Conservation (phyloP, 2,888 invertebrate species). For the Cheilosia variabilis region DNA sequence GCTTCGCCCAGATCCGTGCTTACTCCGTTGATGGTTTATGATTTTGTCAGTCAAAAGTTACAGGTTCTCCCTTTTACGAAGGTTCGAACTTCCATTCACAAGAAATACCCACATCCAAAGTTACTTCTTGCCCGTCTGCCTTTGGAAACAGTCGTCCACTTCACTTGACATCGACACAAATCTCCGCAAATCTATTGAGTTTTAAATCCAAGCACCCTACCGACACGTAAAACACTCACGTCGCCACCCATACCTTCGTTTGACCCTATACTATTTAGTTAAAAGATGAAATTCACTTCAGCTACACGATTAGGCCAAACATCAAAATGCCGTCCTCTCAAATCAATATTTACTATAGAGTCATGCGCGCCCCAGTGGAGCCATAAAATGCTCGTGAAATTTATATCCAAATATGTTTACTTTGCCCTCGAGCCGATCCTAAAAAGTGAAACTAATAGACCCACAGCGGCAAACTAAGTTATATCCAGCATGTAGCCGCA, state of each 20-base stretch:
- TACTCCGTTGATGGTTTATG: too few relatives aligned
- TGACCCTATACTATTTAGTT: neutral
- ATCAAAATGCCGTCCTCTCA: slow-evolving; percentile 37
- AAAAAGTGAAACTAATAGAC: slow-evolving; percentile 70
- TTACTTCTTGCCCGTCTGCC: too few relatives aligned
- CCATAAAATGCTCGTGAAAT: slow-evolving; percentile 43
- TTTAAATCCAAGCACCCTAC: neutral
- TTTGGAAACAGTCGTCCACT: neutral
- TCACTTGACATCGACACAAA: neutral
- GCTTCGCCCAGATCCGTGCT: too few relatives aligned
- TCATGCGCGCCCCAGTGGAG: slow-evolving; percentile 21
- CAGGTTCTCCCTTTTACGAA: too few relatives aligned
- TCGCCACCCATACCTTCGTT: neutral
- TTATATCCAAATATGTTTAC: slow-evolving; percentile 54
- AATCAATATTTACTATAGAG: slow-evolving; percentile 45
- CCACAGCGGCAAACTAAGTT: slow-evolving; percentile 63
- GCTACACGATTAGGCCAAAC: slow-evolving; percentile 21
- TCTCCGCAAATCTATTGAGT: neutral
- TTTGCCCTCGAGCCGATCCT: slow-evolving; percentile 46
- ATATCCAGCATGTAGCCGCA: slow-evolving; percentile 60
- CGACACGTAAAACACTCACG: neutral
- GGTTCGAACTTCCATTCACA: too few relatives aligned
- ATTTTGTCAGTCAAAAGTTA: too few relatives aligned
- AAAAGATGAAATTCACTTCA: slow-evolving; percentile 1
- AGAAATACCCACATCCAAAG: too few relatives aligned